A percentile compares a stretch with the other conserved stretches of the same genome.
phyloP scores from a whole-genome alignment of 2,113 vertebrate species.

The Axis porcinus region DNA sequence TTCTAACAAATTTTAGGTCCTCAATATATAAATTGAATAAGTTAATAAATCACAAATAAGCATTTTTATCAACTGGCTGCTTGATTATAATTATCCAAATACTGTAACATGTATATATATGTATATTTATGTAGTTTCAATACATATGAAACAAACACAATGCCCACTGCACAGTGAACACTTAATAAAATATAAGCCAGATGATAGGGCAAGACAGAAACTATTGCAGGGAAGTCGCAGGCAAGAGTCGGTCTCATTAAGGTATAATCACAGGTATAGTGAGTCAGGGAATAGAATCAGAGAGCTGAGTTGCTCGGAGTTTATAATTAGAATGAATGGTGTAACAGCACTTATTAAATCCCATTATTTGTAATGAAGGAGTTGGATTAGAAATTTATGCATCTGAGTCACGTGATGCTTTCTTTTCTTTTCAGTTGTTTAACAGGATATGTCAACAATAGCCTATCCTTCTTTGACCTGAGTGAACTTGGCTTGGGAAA shows the following conservation, averaged over 20 bases:
- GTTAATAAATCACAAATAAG: background rate
- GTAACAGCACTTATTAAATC: background rate
- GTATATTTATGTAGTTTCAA: background rate
- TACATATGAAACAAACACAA: background rate
- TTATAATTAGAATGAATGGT: background rate
- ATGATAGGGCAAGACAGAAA: background rate
- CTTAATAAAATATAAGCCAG: background rate
- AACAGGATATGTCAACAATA: constrained; percentile 96
- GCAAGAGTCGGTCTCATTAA: background rate
- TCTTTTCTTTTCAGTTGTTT: constrained; percentile 86
- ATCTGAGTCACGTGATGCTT: background rate
- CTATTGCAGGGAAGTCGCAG: background rate
- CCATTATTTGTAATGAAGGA: background rate
- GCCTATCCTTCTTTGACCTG: constrained; percentile 94
- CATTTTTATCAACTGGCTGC: background rate
- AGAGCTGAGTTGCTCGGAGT: background rate
- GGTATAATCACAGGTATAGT: background rate
- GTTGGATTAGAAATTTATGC: background rate
- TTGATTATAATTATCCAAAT: background rate
- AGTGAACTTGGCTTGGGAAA: constrained; percentile 86
- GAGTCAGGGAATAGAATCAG: background rate
- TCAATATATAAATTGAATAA: background rate
- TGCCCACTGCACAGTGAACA: background rate
- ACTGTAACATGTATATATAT: background rate
- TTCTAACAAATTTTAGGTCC: background rate